Evolutionary conservation across 2,113 vertebrate genomes (phyloP).

Genomic region (Oncorhynchus nerka): DNA sequence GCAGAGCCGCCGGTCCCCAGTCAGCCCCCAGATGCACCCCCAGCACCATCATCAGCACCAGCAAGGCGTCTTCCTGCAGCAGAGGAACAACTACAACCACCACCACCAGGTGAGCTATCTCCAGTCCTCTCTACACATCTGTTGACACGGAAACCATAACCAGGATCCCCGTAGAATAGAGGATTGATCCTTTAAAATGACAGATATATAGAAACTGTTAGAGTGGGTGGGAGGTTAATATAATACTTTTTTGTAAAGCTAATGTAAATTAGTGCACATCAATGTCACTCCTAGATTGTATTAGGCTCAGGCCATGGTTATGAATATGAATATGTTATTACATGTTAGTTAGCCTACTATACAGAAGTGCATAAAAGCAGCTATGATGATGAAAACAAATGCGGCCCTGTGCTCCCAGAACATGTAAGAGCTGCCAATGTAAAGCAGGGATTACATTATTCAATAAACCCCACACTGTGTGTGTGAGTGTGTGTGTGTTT

Average conservation of each 20-base stretch:
- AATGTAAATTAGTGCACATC: too few relatives aligned
- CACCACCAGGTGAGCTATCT: slow-evolving; percentile 84
- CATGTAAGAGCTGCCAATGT: not conserved
- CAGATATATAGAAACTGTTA: too few relatives aligned
- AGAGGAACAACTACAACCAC: slow-evolving; percentile 91
- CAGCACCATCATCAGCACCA: slow-evolving; percentile 80
- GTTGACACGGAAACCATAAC: too few relatives aligned
- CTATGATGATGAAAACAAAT: not conserved
- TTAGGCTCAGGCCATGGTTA: not conserved
- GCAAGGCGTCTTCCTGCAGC: slow-evolving; percentile 86
- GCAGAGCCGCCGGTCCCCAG: slow-evolving; percentile 85
- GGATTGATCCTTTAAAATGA: too few relatives aligned
- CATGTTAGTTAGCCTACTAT: not conserved
- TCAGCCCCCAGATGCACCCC: slow-evolving; percentile 85
- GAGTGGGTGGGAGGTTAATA: too few relatives aligned
- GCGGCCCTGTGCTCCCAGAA: not conserved
- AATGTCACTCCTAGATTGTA: too few relatives aligned
- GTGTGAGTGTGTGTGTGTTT: slow-evolving; percentile 3
- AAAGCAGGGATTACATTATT: not conserved
- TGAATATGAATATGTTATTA: not conserved
- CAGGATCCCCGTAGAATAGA: too few relatives aligned
- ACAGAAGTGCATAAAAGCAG: not conserved
- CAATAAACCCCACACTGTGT: not conserved
- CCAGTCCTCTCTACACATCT: too few relatives aligned
- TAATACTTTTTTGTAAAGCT: too few relatives aligned